Evolutionary conservation across 2,113 vertebrate species (phyloP).

Genomic region (Mobula birostris): DNA sequence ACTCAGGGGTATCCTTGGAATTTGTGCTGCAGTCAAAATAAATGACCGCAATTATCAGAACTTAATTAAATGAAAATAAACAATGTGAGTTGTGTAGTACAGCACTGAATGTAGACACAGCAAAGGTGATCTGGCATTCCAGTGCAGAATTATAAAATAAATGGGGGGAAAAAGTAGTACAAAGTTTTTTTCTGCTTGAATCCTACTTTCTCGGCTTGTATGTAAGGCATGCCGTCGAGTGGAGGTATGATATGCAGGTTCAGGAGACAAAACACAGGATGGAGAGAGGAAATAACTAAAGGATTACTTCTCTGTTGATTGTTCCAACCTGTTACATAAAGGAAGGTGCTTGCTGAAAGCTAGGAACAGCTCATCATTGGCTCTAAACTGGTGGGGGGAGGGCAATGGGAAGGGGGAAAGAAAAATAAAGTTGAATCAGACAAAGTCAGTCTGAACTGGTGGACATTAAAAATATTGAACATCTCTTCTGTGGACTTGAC

Average conservation of each 20-base stretch:
- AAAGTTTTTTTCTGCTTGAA: background rate
- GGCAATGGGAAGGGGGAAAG: too few species aligned
- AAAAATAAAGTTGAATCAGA: background rate
- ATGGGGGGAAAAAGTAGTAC: background rate
- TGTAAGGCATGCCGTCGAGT: background rate
- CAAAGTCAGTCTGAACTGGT: background rate
- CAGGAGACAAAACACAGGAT: background rate
- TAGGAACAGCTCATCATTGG: background rate
- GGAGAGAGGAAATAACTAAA: background rate
- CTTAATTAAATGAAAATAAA: background rate
- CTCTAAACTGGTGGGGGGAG: background rate
- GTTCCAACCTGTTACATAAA: background rate
- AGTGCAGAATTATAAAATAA: background rate
- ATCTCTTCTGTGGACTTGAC: background rate
- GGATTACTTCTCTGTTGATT: background rate
- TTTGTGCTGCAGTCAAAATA: background rate
- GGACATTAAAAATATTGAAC: background rate
- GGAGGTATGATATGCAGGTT: background rate
- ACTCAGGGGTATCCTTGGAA: background rate
- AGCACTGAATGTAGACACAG: background rate
- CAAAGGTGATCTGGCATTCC: background rate
- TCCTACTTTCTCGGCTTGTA: background rate
- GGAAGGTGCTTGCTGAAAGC: background rate
- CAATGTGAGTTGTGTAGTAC: background rate
- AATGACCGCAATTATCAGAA: background rate